phyloP scores from a whole-genome alignment of 2,888 invertebrate genomes.

The Dexiosoma caninum region DNA sequence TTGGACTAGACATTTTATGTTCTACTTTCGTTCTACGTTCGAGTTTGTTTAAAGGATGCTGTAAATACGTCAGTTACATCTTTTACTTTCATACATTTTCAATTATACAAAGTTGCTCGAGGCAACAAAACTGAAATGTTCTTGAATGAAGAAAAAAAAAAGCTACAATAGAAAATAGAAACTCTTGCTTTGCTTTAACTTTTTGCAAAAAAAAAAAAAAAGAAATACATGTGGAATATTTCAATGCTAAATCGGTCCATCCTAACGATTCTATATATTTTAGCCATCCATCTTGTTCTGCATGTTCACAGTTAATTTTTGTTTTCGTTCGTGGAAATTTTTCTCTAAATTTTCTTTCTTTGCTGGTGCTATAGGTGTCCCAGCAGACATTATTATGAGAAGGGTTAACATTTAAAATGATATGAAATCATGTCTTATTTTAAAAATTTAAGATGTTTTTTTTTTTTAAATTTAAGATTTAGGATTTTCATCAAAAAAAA shows the following conservation, averaged over 20 bases:
- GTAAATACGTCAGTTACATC: constrained; percentile 21
- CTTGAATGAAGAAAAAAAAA: no score
- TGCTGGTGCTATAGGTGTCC: no score
- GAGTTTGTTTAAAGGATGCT: constrained; percentile 21
- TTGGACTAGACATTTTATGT: constrained; percentile 1
- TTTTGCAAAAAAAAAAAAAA: background rate
- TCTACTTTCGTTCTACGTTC: constrained; percentile 14
- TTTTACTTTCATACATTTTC: constrained; percentile 33
- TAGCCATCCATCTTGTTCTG: background rate
- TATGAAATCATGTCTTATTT: no score
- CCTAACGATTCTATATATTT: background rate
- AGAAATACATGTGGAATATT: constrained; percentile 22
- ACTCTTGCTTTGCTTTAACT: background rate
- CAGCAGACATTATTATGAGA: no score
- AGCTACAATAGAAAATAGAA: no score
- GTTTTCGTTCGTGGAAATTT: background rate
- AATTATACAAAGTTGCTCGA: constrained; percentile 15
- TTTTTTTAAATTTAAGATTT: no score
- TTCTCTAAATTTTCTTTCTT: background rate
- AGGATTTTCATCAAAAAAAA: no score
- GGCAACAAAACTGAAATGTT: constrained; percentile 9
- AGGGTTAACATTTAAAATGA: no score
- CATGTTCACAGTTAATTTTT: constrained; percentile 32
- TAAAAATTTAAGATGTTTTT: no score
- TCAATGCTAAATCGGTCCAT: constrained; percentile 11